Conservation (phyloP, 2,113 vertebrate genomes). For the Coreoperca whiteheadi region DNA sequence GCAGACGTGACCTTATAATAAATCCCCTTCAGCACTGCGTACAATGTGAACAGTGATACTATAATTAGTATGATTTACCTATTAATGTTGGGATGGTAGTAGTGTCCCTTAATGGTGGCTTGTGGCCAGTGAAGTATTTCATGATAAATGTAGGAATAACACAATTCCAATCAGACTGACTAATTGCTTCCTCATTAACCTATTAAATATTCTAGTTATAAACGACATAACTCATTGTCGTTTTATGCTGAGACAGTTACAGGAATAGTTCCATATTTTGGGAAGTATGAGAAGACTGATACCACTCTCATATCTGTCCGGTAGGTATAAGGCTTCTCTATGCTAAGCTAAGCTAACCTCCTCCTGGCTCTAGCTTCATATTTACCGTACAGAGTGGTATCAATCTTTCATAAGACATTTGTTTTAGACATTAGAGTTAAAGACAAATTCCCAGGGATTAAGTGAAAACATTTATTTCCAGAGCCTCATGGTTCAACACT, state of each 20-base stretch:
- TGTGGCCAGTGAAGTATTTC: background rate
- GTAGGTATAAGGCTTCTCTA: background rate
- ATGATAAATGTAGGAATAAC: background rate
- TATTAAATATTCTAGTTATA: background rate
- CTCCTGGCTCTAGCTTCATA: background rate
- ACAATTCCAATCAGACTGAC: background rate
- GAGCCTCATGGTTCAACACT: constrained; percentile 1
- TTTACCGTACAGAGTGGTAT: background rate
- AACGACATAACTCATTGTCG: background rate
- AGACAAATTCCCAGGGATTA: background rate
- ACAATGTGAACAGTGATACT: background rate
- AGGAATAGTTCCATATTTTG: background rate
- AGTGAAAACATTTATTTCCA: constrained; percentile 22
- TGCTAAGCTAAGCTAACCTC: background rate
- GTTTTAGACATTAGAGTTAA: background rate
- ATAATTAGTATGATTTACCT: background rate
- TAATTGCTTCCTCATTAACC: background rate
- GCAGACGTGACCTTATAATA: background rate
- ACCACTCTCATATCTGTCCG: background rate
- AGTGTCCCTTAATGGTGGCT: background rate
- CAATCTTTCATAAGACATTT: constrained; percentile 5
- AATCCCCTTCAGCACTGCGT: background rate
- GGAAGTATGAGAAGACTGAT: background rate
- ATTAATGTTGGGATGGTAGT: background rate
- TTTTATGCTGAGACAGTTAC: background rate